Evolutionary conservation across 2,113 vertebrate genomes (phyloP), one percentile per base, ranked within the genome.

Genomic region (Vidua chalybeata): DNA sequence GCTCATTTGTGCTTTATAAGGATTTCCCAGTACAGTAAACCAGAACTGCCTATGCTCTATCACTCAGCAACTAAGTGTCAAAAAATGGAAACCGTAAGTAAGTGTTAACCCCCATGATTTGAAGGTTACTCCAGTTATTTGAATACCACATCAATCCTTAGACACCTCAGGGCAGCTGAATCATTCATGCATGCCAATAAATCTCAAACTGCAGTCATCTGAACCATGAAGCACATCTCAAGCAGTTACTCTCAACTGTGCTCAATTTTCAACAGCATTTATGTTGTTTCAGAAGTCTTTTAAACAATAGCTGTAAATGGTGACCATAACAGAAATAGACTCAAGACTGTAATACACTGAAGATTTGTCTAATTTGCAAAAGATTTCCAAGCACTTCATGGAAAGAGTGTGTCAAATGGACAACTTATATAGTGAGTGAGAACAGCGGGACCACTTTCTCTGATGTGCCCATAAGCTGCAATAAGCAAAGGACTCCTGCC

Each of bases 161-260:
- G 46, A 69, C 93, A 91, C 89, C 84, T 95, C 71, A 41, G 68
- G 85, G 90, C 93, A 96, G 82, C 79, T 84, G 75, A 94, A 86
- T 93, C 93, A 81, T 55, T 86, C 85, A 54, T 8, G 22, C 59
- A 48, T 35, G 82, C 55, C 84, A 84, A 56, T 43, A 84, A 48
- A 76, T 87, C 84, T 91, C 87, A 86, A 45, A 30, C 22, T 92
- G 79, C 85, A 86, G 72, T 51, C 59, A 83, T 74, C 19, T 67
- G 76, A 93, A 92, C 33, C 11, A 77, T 88, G 82, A 31, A 80
- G 72, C 51, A 83, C 46, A 88, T 90, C 76, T 83, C n/a, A 90
- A 83, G 75, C 92, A 92, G 85, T 71, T 64, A 39, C 56, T 80
- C 79, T 84, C 82, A 91, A 86, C 72, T 94, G 68, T 55, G 75